Evolutionary conservation across 2,797 vertebrate genomes (phyloP), one percentile per base, ranked within the genome.

Genomic region (Parauchenoglanis punctatus): DNA sequence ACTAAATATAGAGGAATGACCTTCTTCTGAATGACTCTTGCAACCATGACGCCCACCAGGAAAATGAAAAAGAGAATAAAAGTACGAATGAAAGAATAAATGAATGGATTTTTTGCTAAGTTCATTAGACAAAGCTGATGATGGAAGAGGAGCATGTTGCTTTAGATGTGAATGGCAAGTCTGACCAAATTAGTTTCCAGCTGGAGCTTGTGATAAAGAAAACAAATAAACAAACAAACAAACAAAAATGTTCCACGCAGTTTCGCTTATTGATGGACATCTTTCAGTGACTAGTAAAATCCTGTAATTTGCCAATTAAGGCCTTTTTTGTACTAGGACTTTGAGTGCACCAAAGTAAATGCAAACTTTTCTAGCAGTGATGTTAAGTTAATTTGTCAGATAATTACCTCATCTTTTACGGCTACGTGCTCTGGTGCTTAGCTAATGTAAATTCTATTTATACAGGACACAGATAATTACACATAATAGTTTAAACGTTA

Each of bases 391-490:
- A 81, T 81, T 83, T 83, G 49, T 46, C 73, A 68, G 61, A 68
- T 77, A 88, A 88, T 86, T 76, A 86, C 70, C 58, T 87, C 18
- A 85, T 28, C 68, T 75, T 67, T 77, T 83, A 77, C 44, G 28
- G 49, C 87, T 77, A 44, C 59, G 52, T 2, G 82, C 72, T 20
- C 61, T n/a, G 40, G 68, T 68, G 68, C 78, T 76, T 58, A 46
- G 68, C 10, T 88, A 85, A 85, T 86, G 78, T 85, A 85, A 85
- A 88, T 75, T n/a, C 70, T 70, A 63, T 86, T 65, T 65, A 88
- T 83, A 70, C 63, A 68, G 52, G 72, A 81, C 68, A 85, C 81
- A 88, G 67, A 86, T 70, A 84, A 65, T 86, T 58, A 87, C 59
- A 88, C 68, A 31, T 17, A 59, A 86, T 78, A 31, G 56, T 80